Evolutionary conservation across 2,888 invertebrate genomes (phyloP).

Genomic region (Ophonus ardosiacus): DNA sequence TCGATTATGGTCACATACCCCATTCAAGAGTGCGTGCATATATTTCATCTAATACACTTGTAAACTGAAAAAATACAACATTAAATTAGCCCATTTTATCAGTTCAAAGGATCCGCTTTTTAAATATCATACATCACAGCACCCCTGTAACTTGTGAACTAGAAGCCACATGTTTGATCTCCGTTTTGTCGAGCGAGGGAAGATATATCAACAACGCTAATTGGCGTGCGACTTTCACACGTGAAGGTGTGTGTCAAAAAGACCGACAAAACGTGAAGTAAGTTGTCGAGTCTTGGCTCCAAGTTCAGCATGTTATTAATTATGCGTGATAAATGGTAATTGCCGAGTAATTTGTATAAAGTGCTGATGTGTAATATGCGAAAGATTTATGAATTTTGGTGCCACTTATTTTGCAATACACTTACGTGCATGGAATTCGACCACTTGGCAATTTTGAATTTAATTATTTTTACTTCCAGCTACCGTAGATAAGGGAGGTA

Average conservation of each 20-base stretch:
- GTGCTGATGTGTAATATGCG: too few relatives aligned
- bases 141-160: not conserved
- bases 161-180: conserved; percentile 40
- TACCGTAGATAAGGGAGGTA: too few relatives aligned
- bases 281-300: not conserved
- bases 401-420: too few relatives aligned
- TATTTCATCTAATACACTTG: too few relatives aligned
- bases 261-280: not conserved
- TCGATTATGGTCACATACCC: too few relatives aligned
- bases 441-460: too few relatives aligned
- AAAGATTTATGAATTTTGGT: too few relatives aligned
- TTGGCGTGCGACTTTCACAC: conserved; percentile 26
- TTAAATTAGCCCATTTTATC: conserved; percentile 9
- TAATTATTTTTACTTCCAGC: too few relatives aligned
- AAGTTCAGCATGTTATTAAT: conserved; percentile 21
- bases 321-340: conserved; percentile 14
- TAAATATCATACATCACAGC: conserved; percentile 30
- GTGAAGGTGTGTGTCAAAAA: conserved; percentile 27
- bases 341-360: not conserved
- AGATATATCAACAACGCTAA: not conserved
- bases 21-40: too few relatives aligned
- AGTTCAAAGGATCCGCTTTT: conserved; percentile 28
- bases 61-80: conserved; percentile 1
- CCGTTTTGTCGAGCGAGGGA: conserved; percentile 34
- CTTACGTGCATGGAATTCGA: too few relatives aligned